Conservation (phyloP, 2,888 invertebrate species). For the Troilus luridus region DNA sequence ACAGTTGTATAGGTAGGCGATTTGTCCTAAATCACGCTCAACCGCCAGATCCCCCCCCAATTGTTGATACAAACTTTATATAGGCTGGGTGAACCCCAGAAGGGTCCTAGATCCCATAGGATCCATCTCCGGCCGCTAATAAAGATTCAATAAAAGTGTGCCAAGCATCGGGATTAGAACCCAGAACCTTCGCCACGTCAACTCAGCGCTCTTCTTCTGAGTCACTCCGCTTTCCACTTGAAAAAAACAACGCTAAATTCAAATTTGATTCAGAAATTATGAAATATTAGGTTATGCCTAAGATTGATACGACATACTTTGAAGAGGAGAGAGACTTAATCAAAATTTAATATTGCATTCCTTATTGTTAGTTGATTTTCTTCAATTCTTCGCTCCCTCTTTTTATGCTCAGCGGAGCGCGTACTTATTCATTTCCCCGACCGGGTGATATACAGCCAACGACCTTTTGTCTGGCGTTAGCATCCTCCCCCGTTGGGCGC, state of each 20-base stretch:
- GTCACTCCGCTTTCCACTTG: too few species aligned
- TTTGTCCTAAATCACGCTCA: too few species aligned
- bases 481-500: slow-evolving; percentile 25
- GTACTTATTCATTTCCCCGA: slow-evolving; percentile 50
- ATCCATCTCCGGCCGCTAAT: too few species aligned
- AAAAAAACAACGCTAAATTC: neutral
- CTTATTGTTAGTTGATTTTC: slow-evolving; percentile 52
- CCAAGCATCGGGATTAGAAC: too few species aligned
- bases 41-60: too few species aligned
- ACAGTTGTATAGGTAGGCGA: too few species aligned
- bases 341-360: slow-evolving; percentile 54
- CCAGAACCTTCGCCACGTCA: too few species aligned
- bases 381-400: slow-evolving; percentile 50
- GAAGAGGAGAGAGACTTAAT: slow-evolving; percentile 9
- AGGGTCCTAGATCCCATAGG: too few species aligned
- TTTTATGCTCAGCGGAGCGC: slow-evolving; percentile 51
- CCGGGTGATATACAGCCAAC: slow-evolving; percentile 11
- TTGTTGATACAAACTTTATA: too few species aligned
- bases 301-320: neutral
- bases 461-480: slow-evolving; percentile 27
- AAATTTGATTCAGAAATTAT: neutral
- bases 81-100: too few species aligned
- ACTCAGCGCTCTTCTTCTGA: too few species aligned
- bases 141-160: too few species aligned
- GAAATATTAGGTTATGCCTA: neutral